Evolutionary conservation across 1,140 invertebrate species (phyloP).

Genomic region (Venturia canescens): DNA sequence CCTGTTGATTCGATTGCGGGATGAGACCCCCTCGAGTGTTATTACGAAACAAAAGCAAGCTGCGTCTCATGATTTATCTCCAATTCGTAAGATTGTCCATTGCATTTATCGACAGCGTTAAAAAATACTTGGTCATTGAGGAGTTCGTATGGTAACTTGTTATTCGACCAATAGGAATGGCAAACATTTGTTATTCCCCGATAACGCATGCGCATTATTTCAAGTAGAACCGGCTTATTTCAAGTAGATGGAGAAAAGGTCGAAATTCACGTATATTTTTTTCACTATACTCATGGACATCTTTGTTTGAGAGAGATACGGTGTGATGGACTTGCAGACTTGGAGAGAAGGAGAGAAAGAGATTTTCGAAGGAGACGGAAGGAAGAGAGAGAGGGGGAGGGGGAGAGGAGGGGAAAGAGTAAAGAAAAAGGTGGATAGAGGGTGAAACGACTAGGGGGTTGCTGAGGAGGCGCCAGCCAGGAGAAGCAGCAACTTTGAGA

Average conservation of each 20-base stretch:
- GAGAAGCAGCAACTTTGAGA: conserved; percentile 40
- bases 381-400: conserved; percentile 44
- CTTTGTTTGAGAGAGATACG: background rate
- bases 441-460: conserved; percentile 40
- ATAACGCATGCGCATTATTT: background rate
- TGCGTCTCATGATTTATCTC: too few relatives aligned
- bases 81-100: too few relatives aligned
- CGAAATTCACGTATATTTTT: background rate
- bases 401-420: conserved; percentile 19
- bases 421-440: conserved; percentile 42
- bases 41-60: too few relatives aligned
- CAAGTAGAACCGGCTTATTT: background rate
- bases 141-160: too few relatives aligned
- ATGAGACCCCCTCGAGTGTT: too few relatives aligned
- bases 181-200: too few relatives aligned
- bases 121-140: too few relatives aligned
- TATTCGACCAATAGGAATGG: too few relatives aligned
- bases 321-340: background rate
- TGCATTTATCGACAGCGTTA: too few relatives aligned
- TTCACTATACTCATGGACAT: background rate
- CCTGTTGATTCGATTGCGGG: too few relatives aligned
- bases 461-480: conserved; percentile 51
- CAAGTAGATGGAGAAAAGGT: background rate
- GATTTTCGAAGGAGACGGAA: conserved; percentile 33
- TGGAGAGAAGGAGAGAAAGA: conserved; percentile 30